Evolutionary conservation across 2,888 invertebrate species (phyloP).

Genomic region (Nematopogon swammerdamellus): DNA sequence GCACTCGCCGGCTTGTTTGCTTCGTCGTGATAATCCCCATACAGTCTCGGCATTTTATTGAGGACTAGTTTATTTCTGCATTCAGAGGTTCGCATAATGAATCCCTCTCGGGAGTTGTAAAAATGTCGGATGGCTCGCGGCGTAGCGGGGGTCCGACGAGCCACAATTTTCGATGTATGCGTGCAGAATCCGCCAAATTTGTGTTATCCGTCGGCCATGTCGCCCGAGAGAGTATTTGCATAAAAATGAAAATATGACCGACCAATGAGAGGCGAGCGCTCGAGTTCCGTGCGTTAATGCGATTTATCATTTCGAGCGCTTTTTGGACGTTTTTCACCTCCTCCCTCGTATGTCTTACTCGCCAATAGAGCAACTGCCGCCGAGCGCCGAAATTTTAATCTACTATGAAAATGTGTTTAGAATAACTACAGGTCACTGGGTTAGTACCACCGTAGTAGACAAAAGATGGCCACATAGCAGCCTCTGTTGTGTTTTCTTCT

Average conservation of each 20-base stretch:
- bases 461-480: too few relatives aligned
- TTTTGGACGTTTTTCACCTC: too few relatives aligned
- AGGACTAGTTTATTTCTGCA: background rate
- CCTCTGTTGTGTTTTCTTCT: too few relatives aligned
- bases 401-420: too few relatives aligned
- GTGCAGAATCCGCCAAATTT: background rate
- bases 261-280: background rate
- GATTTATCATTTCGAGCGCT: constrained; percentile 2
- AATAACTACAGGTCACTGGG: too few relatives aligned
- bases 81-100: background rate
- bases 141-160: background rate
- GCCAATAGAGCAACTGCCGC: too few relatives aligned
- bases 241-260: constrained; percentile 17
- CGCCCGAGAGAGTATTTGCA: constrained; percentile 17
- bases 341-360: too few relatives aligned
- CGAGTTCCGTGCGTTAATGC: constrained; percentile 1
- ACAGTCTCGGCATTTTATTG: background rate
- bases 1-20: background rate
- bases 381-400: too few relatives aligned
- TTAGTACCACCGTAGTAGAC: too few relatives aligned
- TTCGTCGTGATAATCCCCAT: background rate
- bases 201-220: background rate
- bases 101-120: background rate
- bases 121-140: background rate
- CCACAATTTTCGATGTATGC: background rate